Conservation (phyloP, 1,140 invertebrate genomes). For the Piezodorus guildinii region DNA sequence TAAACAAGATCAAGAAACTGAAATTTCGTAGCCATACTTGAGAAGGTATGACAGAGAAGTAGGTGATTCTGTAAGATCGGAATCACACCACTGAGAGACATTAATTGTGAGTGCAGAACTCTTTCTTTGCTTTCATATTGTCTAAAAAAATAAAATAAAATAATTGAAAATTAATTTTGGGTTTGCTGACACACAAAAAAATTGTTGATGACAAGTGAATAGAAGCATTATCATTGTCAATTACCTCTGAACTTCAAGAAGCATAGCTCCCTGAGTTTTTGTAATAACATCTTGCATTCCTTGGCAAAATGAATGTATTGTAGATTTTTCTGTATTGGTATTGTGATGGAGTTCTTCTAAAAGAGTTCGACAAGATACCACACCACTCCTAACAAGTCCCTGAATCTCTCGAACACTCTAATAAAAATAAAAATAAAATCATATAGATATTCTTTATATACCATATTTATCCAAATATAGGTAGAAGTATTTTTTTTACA, state of each 20-base stretch:
- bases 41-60: conserved; percentile 53
- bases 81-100: conserved; percentile 45
- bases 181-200: neutral
- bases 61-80: conserved; percentile 54
- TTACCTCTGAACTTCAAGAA: conserved; percentile 49
- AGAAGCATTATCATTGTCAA: neutral
- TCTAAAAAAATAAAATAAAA: conserved; percentile 30
- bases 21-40: conserved; percentile 53
- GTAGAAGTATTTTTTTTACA: no score
- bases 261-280: conserved; percentile 48
- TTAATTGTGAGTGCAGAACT: conserved; percentile 46
- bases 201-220: neutral
- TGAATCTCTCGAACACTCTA: conserved; percentile 47
- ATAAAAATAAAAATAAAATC: no score
- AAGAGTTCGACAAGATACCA: conserved; percentile 49
- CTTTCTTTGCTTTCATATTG: conserved; percentile 56
- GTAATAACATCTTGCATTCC: conserved; percentile 51
- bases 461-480: no score
- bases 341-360: conserved; percentile 52
- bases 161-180: neutral
- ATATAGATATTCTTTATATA: no score
- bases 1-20: conserved; percentile 58
- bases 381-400: conserved; percentile 48
- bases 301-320: conserved; percentile 52
- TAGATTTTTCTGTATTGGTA: conserved; percentile 51